These are phyloP conservation scores for Lethenteron camtschaticum DNA, from an alignment of 2,113 vertebrate genomes.

Conservation along the genomic window DNA sequence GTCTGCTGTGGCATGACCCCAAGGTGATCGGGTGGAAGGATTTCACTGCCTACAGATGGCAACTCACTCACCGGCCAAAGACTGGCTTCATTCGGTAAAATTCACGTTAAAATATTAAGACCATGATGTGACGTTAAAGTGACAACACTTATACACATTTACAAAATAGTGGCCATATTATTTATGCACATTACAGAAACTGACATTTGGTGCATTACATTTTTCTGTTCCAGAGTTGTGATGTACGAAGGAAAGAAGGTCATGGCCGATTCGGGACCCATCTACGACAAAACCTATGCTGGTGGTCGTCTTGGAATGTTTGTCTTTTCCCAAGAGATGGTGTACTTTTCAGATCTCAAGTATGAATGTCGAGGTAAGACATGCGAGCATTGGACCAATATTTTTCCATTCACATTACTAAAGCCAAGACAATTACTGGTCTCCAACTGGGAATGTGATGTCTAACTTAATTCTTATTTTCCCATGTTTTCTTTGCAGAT, in stretches of 20 bases:
- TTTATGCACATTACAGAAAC: too few relatives aligned
- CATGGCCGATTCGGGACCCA: slow-evolving; percentile 89
- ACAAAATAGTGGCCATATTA: too few relatives aligned
- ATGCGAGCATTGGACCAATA: too few relatives aligned
- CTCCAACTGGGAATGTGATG: too few relatives aligned
- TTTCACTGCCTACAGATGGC: slow-evolving; percentile 95
- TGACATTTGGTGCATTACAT: neutral
- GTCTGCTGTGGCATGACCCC: slow-evolving; percentile 87
- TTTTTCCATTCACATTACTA: too few relatives aligned
- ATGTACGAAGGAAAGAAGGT: slow-evolving; percentile 98
- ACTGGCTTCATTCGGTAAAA: slow-evolving; percentile 74
- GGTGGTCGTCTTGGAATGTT: slow-evolving; percentile 82
- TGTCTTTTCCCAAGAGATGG: slow-evolving; percentile 98
- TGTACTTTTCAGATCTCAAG: slow-evolving; percentile 97
- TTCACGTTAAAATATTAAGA: too few relatives aligned
- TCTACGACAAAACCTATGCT: slow-evolving; percentile 82
- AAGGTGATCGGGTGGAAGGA: slow-evolving; percentile 95
- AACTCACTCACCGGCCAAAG: slow-evolving; percentile 82
- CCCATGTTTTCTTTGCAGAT: too few relatives aligned
- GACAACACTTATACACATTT: too few relatives aligned
- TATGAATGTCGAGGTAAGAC: slow-evolving; percentile 86
- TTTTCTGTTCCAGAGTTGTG: slow-evolving; percentile 39
- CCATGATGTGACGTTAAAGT: too few relatives aligned
- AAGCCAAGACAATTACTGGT: too few relatives aligned
- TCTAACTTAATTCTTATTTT: too few relatives aligned